Evolutionary conservation across 2,797 vertebrate species (phyloP), one percentile per base, ranked within the genome.

Genomic region (Gadopsis marmoratus): DNA sequence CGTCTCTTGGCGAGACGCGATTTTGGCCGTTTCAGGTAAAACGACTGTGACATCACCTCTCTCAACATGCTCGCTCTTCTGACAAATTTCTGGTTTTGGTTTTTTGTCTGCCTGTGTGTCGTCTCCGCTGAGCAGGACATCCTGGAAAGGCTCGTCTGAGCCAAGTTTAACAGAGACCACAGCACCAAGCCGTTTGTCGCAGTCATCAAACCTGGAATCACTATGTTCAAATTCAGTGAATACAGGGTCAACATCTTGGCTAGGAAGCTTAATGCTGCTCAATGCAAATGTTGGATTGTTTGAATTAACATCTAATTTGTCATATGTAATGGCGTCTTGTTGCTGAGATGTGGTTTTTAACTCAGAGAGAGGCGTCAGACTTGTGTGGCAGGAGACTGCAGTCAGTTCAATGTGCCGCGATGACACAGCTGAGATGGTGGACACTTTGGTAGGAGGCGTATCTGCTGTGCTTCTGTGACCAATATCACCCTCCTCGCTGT

Each of bases 241-340:
- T 0, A 11, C 2, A n/a, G 29, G 5, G 17, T 74, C 14, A 1
- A 5, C 11, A 6, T 74, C 58, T 2, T n/a, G 31, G 48, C 11
- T 2, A 0, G 19, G 21, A 35, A 29, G 54, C 17, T 53, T 5
- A 4, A 13, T 1, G 37, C 48, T 45, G 67, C 37, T 58, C 31
- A 71, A 0, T 0, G 77, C 51, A 35, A 70, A 78, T 0, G 23
- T 2, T 0, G 60, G 63, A 33, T 81, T 10, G 0, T 79, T 64
- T 29, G 74, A 83, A 55, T 68, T 74, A 10, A 74, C n/a, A 4
- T 88, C 69, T 23, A 48, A 14, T 7, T n/a, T 61, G 21, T 85
- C 74, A 1, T 60, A 43, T 10, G 53, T 7, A 59, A 19, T 29
- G 5, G 71, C 45, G 56, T 47, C 48, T 21, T 47, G 3, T 3